phyloP scores from a whole-genome alignment of 2,113 vertebrate species.

The Eudyptes chrysolophus region DNA sequence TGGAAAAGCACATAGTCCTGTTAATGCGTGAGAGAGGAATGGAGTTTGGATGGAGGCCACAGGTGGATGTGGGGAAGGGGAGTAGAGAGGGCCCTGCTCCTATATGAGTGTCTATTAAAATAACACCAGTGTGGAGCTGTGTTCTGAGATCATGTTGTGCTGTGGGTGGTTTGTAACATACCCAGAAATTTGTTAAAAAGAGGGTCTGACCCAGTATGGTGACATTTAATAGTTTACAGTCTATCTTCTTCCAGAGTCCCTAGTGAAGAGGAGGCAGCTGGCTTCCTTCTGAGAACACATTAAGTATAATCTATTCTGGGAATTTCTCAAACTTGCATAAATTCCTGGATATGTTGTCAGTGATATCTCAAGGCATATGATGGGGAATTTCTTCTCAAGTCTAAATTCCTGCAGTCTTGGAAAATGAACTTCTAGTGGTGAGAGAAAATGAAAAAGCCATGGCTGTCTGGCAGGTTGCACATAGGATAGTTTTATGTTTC shows the following conservation, averaged over 20 bases:
- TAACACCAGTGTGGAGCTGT: neutral
- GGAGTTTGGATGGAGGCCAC: neutral
- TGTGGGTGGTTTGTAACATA: conserved; percentile 5
- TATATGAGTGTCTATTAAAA: neutral
- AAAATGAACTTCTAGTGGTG: neutral
- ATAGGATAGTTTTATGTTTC: neutral
- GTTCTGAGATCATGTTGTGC: neutral
- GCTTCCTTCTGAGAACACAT: neutral
- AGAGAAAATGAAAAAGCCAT: neutral
- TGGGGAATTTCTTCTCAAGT: conserved; percentile 19
- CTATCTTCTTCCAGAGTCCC: neutral
- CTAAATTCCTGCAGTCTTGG: neutral
- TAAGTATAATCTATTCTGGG: neutral
- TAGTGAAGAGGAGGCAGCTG: conserved; percentile 17
- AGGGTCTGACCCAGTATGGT: neutral
- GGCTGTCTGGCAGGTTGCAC: neutral
- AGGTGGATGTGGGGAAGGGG: neutral
- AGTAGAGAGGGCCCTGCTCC: neutral
- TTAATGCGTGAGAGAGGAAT: neutral
- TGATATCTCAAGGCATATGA: neutral
- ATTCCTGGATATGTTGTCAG: neutral
- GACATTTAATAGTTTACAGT: conserved; percentile 18
- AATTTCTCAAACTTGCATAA: neutral
- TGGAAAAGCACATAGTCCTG: neutral
- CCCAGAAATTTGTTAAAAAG: neutral